Evolutionary conservation across 2,888 invertebrate genomes (phyloP).

Genomic region (Falcaria lacertinaria): DNA sequence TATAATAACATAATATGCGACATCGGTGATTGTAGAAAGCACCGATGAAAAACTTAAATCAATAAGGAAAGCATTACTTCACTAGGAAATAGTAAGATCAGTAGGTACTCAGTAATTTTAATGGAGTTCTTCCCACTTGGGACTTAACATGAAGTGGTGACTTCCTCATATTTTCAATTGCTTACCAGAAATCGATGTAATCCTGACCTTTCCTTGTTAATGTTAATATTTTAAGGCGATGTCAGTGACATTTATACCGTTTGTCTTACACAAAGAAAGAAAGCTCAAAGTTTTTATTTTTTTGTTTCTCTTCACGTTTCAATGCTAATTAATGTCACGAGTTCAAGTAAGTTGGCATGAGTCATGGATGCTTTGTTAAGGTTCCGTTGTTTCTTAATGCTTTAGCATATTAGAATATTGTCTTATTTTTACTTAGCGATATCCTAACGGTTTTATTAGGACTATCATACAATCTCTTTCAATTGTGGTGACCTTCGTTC

Average conservation of each 20-base stretch:
- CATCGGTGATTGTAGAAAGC: too few species aligned
- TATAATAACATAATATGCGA: too few species aligned
- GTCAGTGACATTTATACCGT: background rate
- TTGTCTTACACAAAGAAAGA: background rate
- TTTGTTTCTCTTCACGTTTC: background rate
- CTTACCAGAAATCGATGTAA: background rate
- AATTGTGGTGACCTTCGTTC: too few species aligned
- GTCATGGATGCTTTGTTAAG: too few species aligned
- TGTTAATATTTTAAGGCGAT: background rate
- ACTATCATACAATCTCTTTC: too few species aligned
- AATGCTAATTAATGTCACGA: background rate
- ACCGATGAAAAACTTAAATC: too few species aligned
- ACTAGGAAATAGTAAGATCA: background rate
- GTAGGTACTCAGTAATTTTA: background rate
- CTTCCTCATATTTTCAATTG: background rate
- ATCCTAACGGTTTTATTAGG: too few species aligned
- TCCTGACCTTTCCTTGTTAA: background rate
- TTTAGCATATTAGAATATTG: too few species aligned
- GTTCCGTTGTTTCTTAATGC: too few species aligned
- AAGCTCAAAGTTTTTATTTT: background rate
- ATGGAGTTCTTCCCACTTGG: background rate
- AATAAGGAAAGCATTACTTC: background rate
- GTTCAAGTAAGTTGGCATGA: too few species aligned
- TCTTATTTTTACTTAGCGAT: too few species aligned
- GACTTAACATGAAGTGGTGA: background rate